Percentiles rank a stretch among this genome's conserved stretches.
Evolutionary conservation across 1,140 invertebrate genomes (phyloP).

Genomic region (Drosophila ananassae): DNA sequence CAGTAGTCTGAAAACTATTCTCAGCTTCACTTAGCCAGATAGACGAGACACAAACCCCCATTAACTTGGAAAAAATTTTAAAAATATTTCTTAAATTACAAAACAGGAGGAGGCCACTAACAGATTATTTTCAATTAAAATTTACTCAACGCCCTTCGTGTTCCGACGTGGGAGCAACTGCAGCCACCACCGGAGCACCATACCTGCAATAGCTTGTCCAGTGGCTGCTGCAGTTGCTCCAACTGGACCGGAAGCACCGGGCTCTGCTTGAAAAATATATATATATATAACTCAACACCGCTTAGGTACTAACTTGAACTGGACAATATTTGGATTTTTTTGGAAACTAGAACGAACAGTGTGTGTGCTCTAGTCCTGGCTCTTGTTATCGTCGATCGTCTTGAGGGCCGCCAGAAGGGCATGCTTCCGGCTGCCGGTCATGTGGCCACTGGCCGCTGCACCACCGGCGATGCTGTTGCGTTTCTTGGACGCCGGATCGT

Average conservation of each 20-base stretch:
- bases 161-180: constrained; percentile 22
- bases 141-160: constrained; percentile 24
- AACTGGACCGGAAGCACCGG: constrained; percentile 9
- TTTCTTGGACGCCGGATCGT: constrained; percentile 68
- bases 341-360: constrained; percentile 11
- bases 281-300: constrained; percentile 73
- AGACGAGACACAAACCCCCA: too few species aligned
- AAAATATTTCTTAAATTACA: not conserved
- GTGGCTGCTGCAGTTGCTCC: constrained; percentile 29
- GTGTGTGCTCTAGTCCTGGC: constrained; percentile 60
- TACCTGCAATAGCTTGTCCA: not conserved
- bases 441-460: constrained; percentile 70
- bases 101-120: not conserved
- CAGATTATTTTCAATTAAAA: constrained; percentile 17
- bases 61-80: too few species aligned
- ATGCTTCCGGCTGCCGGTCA: constrained; percentile 84
- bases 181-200: constrained; percentile 20
- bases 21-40: too few species aligned
- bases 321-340: constrained; percentile 24
- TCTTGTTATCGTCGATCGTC: constrained; percentile 86
- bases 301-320: constrained; percentile 56
- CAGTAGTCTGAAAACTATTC: too few species aligned
- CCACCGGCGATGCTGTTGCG: constrained; percentile 64
- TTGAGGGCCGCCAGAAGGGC: constrained; percentile 87
- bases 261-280: constrained; percentile 70